Evolutionary conservation across 2,888 invertebrate genomes (phyloP), one percentile per base, ranked within the genome.

Genomic region (Cryptophagus acutangulus): DNA sequence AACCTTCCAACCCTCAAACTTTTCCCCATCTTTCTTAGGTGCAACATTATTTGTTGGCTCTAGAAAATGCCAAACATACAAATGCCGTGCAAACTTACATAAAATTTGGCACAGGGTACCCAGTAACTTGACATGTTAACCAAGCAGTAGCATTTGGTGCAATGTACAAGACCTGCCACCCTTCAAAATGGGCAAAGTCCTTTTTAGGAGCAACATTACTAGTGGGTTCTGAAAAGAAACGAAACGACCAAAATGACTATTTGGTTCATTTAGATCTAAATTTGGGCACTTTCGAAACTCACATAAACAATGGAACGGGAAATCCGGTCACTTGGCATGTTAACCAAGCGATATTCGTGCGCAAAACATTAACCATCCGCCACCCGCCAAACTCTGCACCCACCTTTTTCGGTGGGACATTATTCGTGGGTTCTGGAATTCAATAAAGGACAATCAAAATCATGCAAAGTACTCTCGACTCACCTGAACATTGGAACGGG

Each of bases 41-140:
- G 75, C 67, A 40, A 79, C 78, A 61, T 79, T 80, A 71, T 76
- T 76, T 33, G 78, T 79, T 36, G 81, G 80, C 61, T 75, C 75
- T 31, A 31, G 3, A 31, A 31, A 15, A 26, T 3, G n/a, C n/a
- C n/a, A n/a, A n/a, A n/a, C n/a, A n/a, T n/a, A n/a, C n/a, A n/a
- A n/a, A n/a, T n/a, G n/a, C n/a, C n/a, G 12, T n/a, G n/a, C 3
- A 26, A 13, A 54, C 49, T 66, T 70, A 74, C 75, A 71, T 69
- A 62, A 71, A 75, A 48, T 70, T 59, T 9, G 75, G 75, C 41
- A 73, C 71, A 40, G 74, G 75, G 56, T 70, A 75, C 30, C 71
- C 74, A 45, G 74, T 71, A 43, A 75, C 74, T 55, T 73, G 73
- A 53, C 84, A 84, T 51, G 78, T 77, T 65, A 84, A 69, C 66